A percentile compares a stretch with the other conserved stretches of the same genome.
These are phyloP conservation scores for Pluvialis apricaria DNA, from an alignment of 2,113 vertebrate species.

Conservation along the genomic window DNA sequence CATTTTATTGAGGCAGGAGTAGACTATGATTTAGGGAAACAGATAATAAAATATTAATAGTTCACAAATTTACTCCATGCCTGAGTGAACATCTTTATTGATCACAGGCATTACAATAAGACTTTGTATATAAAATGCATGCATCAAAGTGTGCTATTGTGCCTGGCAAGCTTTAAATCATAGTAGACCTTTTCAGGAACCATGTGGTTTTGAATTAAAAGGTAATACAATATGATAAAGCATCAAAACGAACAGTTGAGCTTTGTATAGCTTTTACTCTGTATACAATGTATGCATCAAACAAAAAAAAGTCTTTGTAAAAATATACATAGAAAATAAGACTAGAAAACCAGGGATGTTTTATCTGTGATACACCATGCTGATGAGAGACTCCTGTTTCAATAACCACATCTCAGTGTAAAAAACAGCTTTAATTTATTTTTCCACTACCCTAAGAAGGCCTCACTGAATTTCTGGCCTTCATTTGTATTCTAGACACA, in stretches of 20 bases:
- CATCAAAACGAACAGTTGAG: conserved; percentile 3
- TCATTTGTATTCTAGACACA: conserved; percentile 42
- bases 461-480: neutral
- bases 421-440: neutral
- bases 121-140: conserved; percentile 54
- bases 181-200: conserved; percentile 18
- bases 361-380: neutral
- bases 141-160: conserved; percentile 4
- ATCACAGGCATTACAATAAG: conserved; percentile 53
- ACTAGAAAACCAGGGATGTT: neutral
- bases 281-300: neutral
- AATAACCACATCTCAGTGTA: neutral
- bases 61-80: conserved; percentile 53
- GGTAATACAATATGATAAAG: neutral
- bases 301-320: neutral
- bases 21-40: conserved; percentile 39
- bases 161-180: conserved; percentile 51
- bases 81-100: conserved; percentile 54
- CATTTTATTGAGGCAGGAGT: conserved; percentile 31
- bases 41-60: conserved; percentile 60
- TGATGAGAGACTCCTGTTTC: neutral
- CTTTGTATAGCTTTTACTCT: neutral
- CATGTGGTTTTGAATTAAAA: conserved; percentile 31
- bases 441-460: neutral
- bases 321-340: neutral